Evolutionary conservation across 1,140 invertebrate species (phyloP).

Genomic region (Myzus persicae): DNA sequence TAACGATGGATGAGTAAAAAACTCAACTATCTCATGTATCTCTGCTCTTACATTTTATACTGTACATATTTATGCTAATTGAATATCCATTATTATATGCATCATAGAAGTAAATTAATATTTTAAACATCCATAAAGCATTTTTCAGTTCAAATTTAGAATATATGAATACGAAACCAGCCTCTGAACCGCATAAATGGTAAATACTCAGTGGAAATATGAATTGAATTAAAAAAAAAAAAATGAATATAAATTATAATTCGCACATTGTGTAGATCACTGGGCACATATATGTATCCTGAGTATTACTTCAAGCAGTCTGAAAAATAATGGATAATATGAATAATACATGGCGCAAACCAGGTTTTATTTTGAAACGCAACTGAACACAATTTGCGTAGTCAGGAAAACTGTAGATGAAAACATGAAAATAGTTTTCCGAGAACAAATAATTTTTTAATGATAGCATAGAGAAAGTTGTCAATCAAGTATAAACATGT

Average conservation of each 20-base stretch:
- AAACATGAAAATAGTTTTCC: neutral
- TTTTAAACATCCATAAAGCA: neutral
- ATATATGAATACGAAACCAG: neutral
- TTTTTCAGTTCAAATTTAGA: neutral
- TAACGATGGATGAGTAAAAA: neutral
- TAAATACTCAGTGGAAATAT: neutral
- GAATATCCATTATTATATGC: neutral
- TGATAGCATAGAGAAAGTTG: neutral
- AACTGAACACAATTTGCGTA: neutral
- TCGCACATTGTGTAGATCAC: neutral
- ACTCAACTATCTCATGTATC: neutral
- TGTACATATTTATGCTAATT: conserved; percentile 1
- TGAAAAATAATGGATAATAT: neutral
- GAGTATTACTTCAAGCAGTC: neutral
- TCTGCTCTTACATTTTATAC: neutral
- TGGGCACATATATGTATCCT: neutral
- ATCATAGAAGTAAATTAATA: neutral
- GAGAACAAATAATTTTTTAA: neutral
- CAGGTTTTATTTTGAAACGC: neutral
- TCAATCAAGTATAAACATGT: neutral
- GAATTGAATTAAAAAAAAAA: neutral
- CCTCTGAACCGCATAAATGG: neutral
- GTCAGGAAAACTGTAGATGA: neutral
- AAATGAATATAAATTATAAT: neutral
- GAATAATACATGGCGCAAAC: neutral